Evolutionary conservation across 2,797 vertebrate species (phyloP).

Genomic region (Brachyrhaphis roseni): DNA sequence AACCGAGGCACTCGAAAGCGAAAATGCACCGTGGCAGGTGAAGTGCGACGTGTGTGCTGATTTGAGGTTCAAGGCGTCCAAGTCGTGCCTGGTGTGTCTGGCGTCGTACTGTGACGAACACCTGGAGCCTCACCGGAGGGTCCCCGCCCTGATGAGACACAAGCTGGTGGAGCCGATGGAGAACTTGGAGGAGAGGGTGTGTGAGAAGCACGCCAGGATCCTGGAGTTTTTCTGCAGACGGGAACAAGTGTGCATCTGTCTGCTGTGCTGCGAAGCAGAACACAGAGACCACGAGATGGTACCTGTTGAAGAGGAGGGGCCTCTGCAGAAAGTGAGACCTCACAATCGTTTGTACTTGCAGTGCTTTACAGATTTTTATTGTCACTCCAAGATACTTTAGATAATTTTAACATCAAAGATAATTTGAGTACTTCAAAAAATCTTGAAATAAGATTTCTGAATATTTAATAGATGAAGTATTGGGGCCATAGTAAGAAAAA

Average conservation of each 20-base stretch:
- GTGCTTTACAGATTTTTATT: neutral
- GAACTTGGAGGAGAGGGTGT: conserved; percentile 54
- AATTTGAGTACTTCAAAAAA: too few relatives aligned
- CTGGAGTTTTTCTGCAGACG: conserved; percentile 61
- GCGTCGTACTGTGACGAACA: conserved; percentile 58
- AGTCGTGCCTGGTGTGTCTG: conserved; percentile 61
- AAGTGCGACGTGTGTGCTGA: conserved; percentile 52
- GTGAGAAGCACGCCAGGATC: conserved; percentile 49
- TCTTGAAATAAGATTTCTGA: neutral
- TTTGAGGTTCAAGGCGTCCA: conserved; percentile 29
- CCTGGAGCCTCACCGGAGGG: conserved; percentile 60
- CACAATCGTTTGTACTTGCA: neutral
- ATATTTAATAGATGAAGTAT: neutral
- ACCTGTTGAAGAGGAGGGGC: conserved; percentile 49
- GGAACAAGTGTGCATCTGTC: conserved; percentile 58
- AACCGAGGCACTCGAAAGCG: neutral
- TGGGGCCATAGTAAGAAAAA: too few relatives aligned
- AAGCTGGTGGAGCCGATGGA: conserved; percentile 42
- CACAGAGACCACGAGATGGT: conserved; percentile 58
- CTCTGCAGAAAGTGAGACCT: conserved; percentile 48
- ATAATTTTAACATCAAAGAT: too few relatives aligned
- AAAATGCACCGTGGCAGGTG: neutral
- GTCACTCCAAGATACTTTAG: neutral
- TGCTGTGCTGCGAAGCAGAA: conserved; percentile 45
- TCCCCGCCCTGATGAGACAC: conserved; percentile 54